These are phyloP conservation scores for Psittacula derbiana DNA, from an alignment of 2,797 vertebrate genomes.

Conservation along the genomic window DNA sequence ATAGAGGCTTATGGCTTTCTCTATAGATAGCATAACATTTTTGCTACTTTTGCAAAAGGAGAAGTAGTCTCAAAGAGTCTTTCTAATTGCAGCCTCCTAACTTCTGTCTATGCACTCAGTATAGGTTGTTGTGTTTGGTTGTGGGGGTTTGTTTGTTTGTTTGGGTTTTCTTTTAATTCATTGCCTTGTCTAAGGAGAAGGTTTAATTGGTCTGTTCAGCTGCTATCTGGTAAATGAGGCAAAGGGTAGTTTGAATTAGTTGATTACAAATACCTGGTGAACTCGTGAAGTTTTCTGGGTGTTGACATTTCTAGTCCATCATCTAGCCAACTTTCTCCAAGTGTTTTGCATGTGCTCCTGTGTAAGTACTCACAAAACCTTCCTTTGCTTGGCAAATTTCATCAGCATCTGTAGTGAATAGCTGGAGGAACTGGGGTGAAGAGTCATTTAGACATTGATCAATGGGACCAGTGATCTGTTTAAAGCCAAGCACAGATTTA, in stretches of 20 bases:
- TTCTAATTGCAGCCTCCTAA: background rate
- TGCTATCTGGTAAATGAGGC: background rate
- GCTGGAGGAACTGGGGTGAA: background rate
- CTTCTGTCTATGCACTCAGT: background rate
- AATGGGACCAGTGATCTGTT: background rate
- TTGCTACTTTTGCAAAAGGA: background rate
- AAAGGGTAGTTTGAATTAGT: background rate
- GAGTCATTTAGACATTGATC: background rate
- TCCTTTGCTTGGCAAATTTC: background rate
- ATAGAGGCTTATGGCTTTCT: background rate
- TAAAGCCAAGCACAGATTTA: background rate
- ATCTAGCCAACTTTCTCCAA: background rate
- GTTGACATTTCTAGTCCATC: background rate
- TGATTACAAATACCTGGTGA: background rate
- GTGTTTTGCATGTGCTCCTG: background rate
- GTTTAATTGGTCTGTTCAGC: background rate
- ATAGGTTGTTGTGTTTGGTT: background rate
- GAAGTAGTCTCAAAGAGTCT: background rate
- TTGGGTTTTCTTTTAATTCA: background rate
- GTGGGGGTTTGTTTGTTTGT: background rate
- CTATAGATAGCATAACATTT: background rate
- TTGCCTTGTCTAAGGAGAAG: background rate
- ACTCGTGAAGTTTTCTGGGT: background rate
- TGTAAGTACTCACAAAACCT: background rate
- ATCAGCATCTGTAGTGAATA: background rate